Percentiles rank a stretch among this genome's conserved stretches.
Evolutionary conservation across 2,113 vertebrate genomes (phyloP).

Genomic region (Hemiscyllium ocellatum): DNA sequence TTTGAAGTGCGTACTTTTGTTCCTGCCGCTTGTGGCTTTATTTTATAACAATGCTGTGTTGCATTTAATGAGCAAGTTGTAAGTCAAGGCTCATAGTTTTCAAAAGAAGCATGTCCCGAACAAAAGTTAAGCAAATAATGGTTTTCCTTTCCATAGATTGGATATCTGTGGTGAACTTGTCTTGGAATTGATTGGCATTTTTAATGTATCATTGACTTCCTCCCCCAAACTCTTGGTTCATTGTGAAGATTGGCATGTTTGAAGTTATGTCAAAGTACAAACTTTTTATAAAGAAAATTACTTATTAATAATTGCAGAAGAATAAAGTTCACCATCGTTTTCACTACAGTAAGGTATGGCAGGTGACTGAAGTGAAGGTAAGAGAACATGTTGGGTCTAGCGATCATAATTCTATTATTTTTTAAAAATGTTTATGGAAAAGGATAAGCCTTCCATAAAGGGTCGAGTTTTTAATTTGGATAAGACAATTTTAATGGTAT

Average conservation of each 20-base stretch:
- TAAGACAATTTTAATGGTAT: too few relatives aligned
- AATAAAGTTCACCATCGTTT: background rate
- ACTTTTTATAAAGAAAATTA: background rate
- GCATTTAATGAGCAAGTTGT: background rate
- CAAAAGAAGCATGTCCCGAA: too few relatives aligned
- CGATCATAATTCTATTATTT: too few relatives aligned
- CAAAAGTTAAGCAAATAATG: background rate
- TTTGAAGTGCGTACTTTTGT: background rate
- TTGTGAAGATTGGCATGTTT: background rate
- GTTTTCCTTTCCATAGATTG: background rate
- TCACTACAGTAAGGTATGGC: background rate
- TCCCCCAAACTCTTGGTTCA: background rate
- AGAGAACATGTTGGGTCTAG: too few relatives aligned
- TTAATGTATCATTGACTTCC: background rate
- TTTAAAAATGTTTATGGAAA: too few relatives aligned
- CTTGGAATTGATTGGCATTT: background rate
- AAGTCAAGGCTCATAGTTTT: background rate
- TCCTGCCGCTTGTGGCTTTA: background rate
- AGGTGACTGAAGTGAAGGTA: too few relatives aligned
- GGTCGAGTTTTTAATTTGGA: too few relatives aligned
- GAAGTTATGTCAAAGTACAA: background rate
- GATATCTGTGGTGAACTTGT: background rate
- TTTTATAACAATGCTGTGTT: background rate
- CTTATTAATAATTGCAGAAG: background rate
- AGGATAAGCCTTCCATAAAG: too few relatives aligned